Conservation (phyloP, 2,797 vertebrate genomes). For the Naso thynnoides region DNA sequence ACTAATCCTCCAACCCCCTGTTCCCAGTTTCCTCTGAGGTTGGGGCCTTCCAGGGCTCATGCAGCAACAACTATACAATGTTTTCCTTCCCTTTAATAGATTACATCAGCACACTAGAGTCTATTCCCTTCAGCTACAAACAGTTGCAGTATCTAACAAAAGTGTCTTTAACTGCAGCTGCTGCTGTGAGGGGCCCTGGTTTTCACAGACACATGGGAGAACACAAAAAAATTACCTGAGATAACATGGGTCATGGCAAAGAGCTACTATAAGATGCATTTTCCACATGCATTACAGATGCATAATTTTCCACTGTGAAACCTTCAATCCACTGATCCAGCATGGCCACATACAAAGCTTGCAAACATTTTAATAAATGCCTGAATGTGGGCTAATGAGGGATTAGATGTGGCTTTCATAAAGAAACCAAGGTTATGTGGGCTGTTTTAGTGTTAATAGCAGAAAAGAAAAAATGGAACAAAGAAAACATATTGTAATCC, state of each 20-base stretch:
- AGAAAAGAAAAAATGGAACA: constrained; percentile 67
- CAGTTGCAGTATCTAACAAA: constrained; percentile 65
- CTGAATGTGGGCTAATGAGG: constrained; percentile 77
- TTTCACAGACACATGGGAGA: constrained; percentile 43
- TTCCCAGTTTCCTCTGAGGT: constrained; percentile 71
- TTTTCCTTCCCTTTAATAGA: constrained; percentile 78
- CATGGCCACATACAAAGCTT: constrained; percentile 60
- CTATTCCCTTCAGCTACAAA: constrained; percentile 58
- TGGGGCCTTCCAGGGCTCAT: constrained; percentile 68
- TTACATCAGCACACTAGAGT: constrained; percentile 76
- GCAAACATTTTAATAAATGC: constrained; percentile 65
- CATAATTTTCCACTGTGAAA: constrained; percentile 36
- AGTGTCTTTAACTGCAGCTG: constrained; percentile 54
- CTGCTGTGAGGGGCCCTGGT: constrained; percentile 46
- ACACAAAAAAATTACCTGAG: constrained; percentile 17
- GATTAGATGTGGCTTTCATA: constrained; percentile 73
- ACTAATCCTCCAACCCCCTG: constrained; percentile 62
- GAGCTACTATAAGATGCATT: constrained; percentile 23
- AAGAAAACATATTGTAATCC: constrained; percentile 78
- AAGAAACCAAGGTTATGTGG: constrained; percentile 58
- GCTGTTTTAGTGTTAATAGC: constrained; percentile 63
- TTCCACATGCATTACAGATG: constrained; percentile 21
- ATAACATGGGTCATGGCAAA: constrained; percentile 42
- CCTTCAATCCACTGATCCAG: constrained; percentile 55
- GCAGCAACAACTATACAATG: constrained; percentile 75